Evolutionary conservation across 2,113 vertebrate genomes (phyloP).

Genomic region (Donacobius atricapilla): DNA sequence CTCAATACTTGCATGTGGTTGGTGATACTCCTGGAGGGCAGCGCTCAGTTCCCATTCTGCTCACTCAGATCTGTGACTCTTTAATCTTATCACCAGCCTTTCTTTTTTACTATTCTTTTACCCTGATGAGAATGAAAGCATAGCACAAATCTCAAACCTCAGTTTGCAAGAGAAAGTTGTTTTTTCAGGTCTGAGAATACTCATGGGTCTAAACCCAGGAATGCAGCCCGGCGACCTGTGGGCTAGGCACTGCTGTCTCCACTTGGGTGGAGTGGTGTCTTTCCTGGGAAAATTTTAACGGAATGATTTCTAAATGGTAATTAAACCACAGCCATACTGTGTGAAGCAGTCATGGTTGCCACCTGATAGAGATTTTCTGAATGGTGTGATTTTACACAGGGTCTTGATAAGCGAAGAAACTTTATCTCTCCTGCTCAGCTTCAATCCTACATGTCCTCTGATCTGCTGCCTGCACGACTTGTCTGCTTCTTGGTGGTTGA

Average conservation of each 20-base stretch:
- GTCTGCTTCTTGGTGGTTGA: neutral
- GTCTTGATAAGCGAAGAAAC: neutral
- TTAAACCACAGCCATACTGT: neutral
- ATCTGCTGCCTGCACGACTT: neutral
- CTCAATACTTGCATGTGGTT: neutral
- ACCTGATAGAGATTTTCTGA: neutral
- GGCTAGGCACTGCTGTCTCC: neutral
- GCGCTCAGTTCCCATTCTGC: neutral
- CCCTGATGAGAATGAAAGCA: neutral
- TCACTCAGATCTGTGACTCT: neutral
- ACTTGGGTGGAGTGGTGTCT: neutral
- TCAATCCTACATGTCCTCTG: neutral
- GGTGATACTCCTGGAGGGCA: neutral
- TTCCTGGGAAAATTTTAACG: neutral
- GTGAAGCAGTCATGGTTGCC: neutral
- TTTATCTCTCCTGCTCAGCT: neutral
- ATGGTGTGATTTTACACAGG: neutral
- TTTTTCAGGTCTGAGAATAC: neutral
- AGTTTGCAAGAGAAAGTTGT: neutral
- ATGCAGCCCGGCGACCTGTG: rapidly evolving
- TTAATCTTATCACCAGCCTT: neutral
- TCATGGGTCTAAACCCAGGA: neutral
- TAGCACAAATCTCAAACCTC: neutral
- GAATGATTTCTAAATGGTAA: neutral
- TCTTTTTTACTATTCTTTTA: neutral